A percentile compares a stretch with the other conserved stretches of the same genome.
Evolutionary conservation across 2,888 invertebrate genomes (phyloP).

Genomic region (Poecilobothrus nobilitatus): DNA sequence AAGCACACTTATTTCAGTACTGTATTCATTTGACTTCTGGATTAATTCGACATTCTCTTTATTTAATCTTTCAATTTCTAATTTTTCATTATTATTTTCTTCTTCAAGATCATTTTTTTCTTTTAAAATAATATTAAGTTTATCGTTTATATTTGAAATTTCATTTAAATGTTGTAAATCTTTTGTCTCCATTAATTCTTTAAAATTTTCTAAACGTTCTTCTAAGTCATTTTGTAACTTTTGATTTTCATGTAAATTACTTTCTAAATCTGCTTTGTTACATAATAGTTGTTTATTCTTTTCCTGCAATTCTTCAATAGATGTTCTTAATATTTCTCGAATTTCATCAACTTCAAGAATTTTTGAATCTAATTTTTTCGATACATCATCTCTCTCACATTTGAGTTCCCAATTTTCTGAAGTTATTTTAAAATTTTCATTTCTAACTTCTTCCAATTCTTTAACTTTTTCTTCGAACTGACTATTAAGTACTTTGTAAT

Average conservation of each 20-base stretch:
- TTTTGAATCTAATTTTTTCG: slow-evolving; percentile 12
- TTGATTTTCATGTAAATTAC: slow-evolving; percentile 18
- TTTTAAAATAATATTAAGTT: background rate
- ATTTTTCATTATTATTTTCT: too few relatives aligned
- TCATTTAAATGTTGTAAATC: too few relatives aligned
- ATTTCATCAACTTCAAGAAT: slow-evolving; percentile 16
- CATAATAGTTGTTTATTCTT: slow-evolving; percentile 19
- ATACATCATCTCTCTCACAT: slow-evolving; percentile 17
- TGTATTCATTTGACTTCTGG: too few relatives aligned
- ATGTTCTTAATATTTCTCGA: slow-evolving; percentile 15
- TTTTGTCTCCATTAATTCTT: slow-evolving; percentile 13
- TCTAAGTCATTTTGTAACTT: background rate
- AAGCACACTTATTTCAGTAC: too few relatives aligned
- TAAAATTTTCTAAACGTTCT: slow-evolving; percentile 10
- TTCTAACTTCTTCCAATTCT: background rate
- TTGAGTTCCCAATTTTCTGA: background rate
- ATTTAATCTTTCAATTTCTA: too few relatives aligned
- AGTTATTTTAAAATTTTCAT: background rate
- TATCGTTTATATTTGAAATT: too few relatives aligned
- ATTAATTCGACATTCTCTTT: too few relatives aligned
- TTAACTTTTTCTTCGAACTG: background rate
- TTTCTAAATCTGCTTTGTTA: slow-evolving; percentile 22
- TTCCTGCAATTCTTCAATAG: slow-evolving; percentile 17
- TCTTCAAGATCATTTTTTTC: background rate
- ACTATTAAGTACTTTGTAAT: background rate